These are phyloP conservation scores for Chiroxiphia lanceolata DNA, from an alignment of 2,797 vertebrate species.

Conservation along the genomic window DNA sequence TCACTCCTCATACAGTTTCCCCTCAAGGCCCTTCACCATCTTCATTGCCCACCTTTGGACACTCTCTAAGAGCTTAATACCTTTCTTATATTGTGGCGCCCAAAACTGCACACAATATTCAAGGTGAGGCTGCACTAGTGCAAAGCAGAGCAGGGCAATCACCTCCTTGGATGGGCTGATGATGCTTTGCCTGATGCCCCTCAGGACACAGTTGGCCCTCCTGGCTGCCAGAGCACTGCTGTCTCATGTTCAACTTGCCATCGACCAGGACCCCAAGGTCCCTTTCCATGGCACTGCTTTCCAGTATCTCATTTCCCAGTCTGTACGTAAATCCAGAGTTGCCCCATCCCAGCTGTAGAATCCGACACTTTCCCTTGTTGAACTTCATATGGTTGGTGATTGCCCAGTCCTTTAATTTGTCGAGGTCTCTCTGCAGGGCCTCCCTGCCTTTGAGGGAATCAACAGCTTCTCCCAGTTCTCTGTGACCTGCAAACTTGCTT, in stretches of 20 bases:
- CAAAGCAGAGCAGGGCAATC: background rate
- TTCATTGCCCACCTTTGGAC: background rate
- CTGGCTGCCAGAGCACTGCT: background rate
- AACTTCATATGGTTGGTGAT: background rate
- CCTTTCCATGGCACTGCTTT: background rate
- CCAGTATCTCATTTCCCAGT: background rate
- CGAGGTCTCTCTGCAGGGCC: background rate
- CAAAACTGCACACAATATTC: background rate
- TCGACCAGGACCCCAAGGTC: background rate
- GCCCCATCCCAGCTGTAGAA: background rate
- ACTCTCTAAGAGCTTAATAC: background rate
- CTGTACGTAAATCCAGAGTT: background rate
- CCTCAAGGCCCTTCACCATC: background rate
- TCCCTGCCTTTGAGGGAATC: background rate
- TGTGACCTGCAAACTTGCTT: background rate
- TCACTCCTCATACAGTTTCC: background rate
- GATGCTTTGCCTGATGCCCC: background rate
- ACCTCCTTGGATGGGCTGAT: rapidly evolving
- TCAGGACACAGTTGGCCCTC: background rate
- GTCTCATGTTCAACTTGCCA: background rate
- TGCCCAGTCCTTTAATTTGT: background rate
- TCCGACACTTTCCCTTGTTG: background rate
- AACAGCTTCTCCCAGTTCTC: background rate
- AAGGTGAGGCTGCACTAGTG: background rate
- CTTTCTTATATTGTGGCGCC: background rate